Evolutionary conservation across 1,140 invertebrate genomes (phyloP).

Genomic region (Saccostrea glomerata): DNA sequence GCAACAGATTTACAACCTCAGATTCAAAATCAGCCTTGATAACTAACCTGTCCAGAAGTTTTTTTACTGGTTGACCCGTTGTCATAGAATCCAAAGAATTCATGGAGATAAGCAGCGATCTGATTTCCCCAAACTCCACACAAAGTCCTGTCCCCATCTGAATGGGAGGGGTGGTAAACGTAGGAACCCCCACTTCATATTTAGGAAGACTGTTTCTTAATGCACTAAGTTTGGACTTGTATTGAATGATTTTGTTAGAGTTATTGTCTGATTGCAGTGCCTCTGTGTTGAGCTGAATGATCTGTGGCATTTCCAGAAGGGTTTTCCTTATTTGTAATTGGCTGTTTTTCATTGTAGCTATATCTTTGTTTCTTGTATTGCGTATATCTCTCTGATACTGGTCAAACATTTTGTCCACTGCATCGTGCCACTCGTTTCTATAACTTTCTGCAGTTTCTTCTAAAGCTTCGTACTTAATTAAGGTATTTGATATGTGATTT

Average conservation of each 20-base stretch:
- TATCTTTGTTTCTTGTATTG: neutral
- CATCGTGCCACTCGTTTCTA: slow-evolving; percentile 5
- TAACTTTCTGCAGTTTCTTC: neutral
- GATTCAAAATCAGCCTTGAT: neutral
- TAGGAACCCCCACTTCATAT: slow-evolving; percentile 1
- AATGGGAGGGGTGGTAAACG: neutral
- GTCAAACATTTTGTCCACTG: slow-evolving; percentile 8
- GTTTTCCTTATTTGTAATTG: neutral
- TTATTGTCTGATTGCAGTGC: neutral
- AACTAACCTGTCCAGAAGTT: neutral
- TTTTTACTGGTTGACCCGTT: neutral
- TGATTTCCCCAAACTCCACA: slow-evolving; percentile 1
- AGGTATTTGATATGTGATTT: neutral
- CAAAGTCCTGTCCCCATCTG: neutral
- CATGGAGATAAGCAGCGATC: neutral
- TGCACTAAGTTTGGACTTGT: neutral
- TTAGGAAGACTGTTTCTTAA: neutral
- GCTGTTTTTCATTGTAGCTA: neutral
- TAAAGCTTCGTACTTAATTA: neutral
- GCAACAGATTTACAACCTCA: neutral
- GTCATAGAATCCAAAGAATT: neutral
- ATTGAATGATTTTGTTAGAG: neutral
- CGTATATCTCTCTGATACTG: neutral
- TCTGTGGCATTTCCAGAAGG: neutral
- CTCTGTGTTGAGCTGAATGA: neutral